phyloP scores from a whole-genome alignment of 2,888 invertebrate species.

The Pyrochroa serraticornis region DNA sequence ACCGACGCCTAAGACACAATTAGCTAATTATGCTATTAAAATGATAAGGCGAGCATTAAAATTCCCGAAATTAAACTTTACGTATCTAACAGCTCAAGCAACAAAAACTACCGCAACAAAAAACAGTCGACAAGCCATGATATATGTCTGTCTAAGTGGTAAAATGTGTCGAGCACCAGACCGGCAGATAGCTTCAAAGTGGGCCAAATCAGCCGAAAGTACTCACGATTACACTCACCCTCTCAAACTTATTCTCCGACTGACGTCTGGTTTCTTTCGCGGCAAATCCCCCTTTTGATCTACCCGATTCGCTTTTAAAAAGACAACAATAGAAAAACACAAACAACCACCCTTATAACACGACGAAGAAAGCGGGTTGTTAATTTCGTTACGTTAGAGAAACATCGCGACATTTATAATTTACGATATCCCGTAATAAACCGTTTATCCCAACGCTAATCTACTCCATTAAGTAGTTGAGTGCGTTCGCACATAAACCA shows the following conservation, averaged over 20 bases:
- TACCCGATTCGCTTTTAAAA: no score
- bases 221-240: slow-evolving; percentile 33
- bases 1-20: no score
- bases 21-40: no score
- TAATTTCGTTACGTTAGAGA: background rate
- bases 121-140: slow-evolving; percentile 28
- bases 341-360: slow-evolving; percentile 4
- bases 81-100: no score
- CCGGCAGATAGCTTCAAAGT: slow-evolving; percentile 44
- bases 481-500: slow-evolving; percentile 30
- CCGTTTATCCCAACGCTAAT: slow-evolving; percentile 18
- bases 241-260: slow-evolving; percentile 3
- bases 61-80: no score
- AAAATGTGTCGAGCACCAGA: slow-evolving; percentile 44
- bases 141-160: slow-evolving; percentile 44
- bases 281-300: no score
- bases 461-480: slow-evolving; percentile 27
- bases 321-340: no score
- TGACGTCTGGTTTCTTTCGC: slow-evolving; percentile 6
- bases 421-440: background rate
- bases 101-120: no score
- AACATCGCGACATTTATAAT: background rate
- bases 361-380: no score
- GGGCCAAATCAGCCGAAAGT: slow-evolving; percentile 41
- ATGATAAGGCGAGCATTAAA: no score